Evolutionary conservation across 2,113 vertebrate species (phyloP), one percentile per base, ranked within the genome.

Genomic region (Cairina moschata): DNA sequence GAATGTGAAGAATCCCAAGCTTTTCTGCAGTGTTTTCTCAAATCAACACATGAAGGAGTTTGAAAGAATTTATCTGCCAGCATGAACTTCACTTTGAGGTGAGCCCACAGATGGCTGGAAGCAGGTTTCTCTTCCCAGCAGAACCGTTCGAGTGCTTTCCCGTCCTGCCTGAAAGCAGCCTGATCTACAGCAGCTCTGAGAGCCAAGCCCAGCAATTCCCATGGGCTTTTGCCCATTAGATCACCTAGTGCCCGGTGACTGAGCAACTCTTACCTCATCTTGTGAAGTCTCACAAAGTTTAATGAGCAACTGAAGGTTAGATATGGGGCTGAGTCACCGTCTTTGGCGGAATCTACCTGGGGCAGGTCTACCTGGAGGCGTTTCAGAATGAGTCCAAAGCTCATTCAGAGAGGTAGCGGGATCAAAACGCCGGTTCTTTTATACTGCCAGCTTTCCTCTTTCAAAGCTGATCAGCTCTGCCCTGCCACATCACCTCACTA

Each of bases 351-450:
- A n/a, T 58, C 34, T n/a, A 65, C 83, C 52, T n/a, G 65, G 34
- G 68, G 60, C 44, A 66, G 36, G 34, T 71, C 55, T 81, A 42
- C 84, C 17, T 73, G 84, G 26, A 48, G 67, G 90, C 71, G 79
- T 93, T 95, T 92, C 93, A 83, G 73, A 89, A 87, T 91, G n/a
- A 94, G 80, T 38, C 91, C 66, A 86, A 26, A 69, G 86, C 40
- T 6, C 73, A 90, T 76, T 92, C n/a, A 3, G 77, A 69, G 86
- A 7, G 66, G 91, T 88, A 94, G 92, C 17, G 2, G 91, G 71
- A 96, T 93, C 65, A 66, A 63, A 94, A 54, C 0, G 0, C 71
- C 1, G 79, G 44, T 55, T 73, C 71, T 73, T 79, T 72, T 48
- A 42, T 38, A 1, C 22, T 66, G 44, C 40, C 71, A 76, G 88